These are phyloP conservation scores for Xenentodon cancila DNA, from an alignment of 2,797 vertebrate species.

Conservation along the genomic window DNA sequence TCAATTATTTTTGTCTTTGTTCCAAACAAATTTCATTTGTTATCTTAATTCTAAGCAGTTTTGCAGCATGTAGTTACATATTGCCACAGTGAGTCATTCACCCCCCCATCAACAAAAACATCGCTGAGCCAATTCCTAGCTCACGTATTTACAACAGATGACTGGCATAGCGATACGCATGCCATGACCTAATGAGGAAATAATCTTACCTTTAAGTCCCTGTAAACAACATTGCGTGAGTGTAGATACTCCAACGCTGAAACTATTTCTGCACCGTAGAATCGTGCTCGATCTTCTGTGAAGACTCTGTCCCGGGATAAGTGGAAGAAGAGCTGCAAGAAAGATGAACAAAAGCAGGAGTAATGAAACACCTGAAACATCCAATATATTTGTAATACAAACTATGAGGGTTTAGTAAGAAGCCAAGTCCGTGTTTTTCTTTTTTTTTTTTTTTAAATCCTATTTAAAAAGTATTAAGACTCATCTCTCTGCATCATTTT, in stretches of 20 bases:
- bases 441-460: too few species aligned
- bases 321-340: constrained; percentile 90
- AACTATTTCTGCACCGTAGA: constrained; percentile 95
- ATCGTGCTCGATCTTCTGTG: constrained; percentile 92
- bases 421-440: not conserved
- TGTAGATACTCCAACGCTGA: constrained; percentile 95
- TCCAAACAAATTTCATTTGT: too few species aligned
- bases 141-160: too few species aligned
- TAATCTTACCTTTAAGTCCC: constrained; percentile 90
- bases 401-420: not conserved
- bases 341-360: not conserved
- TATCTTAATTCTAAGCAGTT: too few species aligned
- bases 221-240: constrained; percentile 93
- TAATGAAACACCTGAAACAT: not conserved
- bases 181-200: not conserved
- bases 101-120: too few species aligned
- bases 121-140: too few species aligned
- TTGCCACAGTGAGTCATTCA: too few species aligned
- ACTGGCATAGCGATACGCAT: too few species aligned
- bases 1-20: too few species aligned
- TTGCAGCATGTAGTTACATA: too few species aligned
- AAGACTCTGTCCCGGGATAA: constrained; percentile 94
- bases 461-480: too few species aligned
- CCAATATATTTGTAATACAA: not conserved
- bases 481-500: too few species aligned